Conservation (phyloP, 2,797 vertebrate species). For the Hoplostethus atlanticus region DNA sequence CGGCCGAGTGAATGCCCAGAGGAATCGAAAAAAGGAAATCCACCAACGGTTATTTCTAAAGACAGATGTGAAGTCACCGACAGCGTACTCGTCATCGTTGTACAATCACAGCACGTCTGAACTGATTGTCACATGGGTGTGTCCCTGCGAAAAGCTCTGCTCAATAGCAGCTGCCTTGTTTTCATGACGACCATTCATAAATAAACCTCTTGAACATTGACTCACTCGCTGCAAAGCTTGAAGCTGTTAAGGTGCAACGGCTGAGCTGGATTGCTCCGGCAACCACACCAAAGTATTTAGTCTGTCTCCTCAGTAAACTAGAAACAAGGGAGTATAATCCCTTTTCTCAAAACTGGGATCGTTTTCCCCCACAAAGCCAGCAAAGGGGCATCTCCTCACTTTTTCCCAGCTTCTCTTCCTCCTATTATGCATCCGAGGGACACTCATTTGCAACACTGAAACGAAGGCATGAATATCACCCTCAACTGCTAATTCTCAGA, state of each 20-base stretch:
- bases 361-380: slow-evolving; percentile 46
- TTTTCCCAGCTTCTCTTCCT: slow-evolving; percentile 49
- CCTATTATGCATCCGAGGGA: slow-evolving; percentile 73
- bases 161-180: slow-evolving; percentile 73
- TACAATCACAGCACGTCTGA: slow-evolving; percentile 51
- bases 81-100: slow-evolving; percentile 43
- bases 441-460: slow-evolving; percentile 79
- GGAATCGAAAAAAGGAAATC: slow-evolving; percentile 16
- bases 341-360: slow-evolving; percentile 40
- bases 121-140: slow-evolving; percentile 55
- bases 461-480: slow-evolving; percentile 78
- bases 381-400: slow-evolving; percentile 42
- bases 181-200: slow-evolving; percentile 82
- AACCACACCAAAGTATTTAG: slow-evolving; percentile 56
- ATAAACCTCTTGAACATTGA: slow-evolving; percentile 73
- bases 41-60: slow-evolving; percentile 26
- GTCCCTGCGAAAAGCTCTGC: slow-evolving; percentile 58
- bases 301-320: slow-evolving; percentile 45
- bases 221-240: slow-evolving; percentile 52
- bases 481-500: slow-evolving; percentile 84
- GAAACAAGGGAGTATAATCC: slow-evolving; percentile 47
- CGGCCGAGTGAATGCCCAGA: background rate
- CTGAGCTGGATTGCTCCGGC: slow-evolving; percentile 49
- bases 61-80: slow-evolving; percentile 39
- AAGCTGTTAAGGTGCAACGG: slow-evolving; percentile 30